Evolutionary conservation across 2,888 invertebrate genomes (phyloP).

Genomic region (Philaethria dido): DNA sequence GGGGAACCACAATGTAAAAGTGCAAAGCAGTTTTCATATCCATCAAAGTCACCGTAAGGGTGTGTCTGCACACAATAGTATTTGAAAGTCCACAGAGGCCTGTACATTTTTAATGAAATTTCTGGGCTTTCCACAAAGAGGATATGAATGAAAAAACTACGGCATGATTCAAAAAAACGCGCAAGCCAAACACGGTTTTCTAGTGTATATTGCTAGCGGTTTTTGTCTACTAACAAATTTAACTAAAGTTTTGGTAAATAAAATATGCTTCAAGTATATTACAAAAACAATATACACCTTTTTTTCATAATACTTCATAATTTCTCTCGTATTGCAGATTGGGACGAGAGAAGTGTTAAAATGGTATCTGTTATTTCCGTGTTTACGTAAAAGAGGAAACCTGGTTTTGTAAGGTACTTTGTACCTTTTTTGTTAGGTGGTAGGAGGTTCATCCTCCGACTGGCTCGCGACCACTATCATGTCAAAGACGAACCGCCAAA

Average conservation of each 20-base stretch:
- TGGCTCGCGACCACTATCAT: too few species aligned
- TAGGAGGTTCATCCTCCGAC: too few species aligned
- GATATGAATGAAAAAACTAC: conserved; percentile 66
- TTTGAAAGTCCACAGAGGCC: conserved; percentile 46
- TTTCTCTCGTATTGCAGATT: neutral
- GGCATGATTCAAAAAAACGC: conserved; percentile 59
- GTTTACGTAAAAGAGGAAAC: too few species aligned
- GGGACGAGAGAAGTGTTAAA: too few species aligned
- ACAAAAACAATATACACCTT: neutral
- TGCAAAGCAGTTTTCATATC: conserved; percentile 45
- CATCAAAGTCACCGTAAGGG: conserved; percentile 49
- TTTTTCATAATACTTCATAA: neutral
- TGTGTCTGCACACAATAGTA: conserved; percentile 49
- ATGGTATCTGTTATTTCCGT: too few species aligned
- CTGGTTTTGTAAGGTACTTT: too few species aligned
- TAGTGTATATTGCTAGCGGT: conserved; percentile 32
- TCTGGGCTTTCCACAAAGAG: conserved; percentile 72
- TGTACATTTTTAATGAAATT: conserved; percentile 73
- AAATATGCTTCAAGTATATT: too few species aligned
- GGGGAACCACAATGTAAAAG: conserved; percentile 19
- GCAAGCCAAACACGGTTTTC: conserved; percentile 43
- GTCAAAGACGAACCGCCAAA: too few species aligned
- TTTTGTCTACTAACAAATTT: conserved; percentile 15
- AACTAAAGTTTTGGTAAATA: neutral
- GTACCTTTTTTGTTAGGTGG: too few species aligned